phyloP scores from a whole-genome alignment of 2,113 vertebrate species.

The Gobiocypris rarus region DNA sequence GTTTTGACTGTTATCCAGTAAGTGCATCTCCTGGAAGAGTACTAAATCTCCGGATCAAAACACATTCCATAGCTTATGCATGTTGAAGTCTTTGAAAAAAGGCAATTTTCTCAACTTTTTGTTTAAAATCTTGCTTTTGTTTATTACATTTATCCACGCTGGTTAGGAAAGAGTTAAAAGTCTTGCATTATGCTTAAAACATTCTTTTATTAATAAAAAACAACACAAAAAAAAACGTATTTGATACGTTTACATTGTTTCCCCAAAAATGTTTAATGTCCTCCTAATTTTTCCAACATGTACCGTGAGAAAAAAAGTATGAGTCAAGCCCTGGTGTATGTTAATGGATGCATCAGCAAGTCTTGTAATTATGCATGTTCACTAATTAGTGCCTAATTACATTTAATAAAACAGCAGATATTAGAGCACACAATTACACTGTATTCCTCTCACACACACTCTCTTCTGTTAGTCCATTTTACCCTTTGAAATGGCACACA shows the following conservation, averaged over 20 bases:
- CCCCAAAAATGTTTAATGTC: too few species aligned
- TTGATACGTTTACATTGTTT: background rate
- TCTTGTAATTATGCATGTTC: conserved; percentile 69
- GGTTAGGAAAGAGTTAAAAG: too few species aligned
- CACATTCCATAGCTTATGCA: too few species aligned
- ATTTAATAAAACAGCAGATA: conserved; percentile 51
- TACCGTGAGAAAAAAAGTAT: background rate
- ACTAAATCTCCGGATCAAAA: too few species aligned
- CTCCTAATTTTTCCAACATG: background rate
- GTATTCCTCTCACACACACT: background rate
- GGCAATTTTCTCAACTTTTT: too few species aligned
- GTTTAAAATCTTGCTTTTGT: too few species aligned
- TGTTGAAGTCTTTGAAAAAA: too few species aligned
- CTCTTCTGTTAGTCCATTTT: background rate
- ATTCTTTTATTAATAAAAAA: background rate
- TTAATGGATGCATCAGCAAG: conserved; percentile 51
- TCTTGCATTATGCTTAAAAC: too few species aligned
- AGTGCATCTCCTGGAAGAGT: too few species aligned
- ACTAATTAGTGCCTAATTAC: conserved; percentile 70
- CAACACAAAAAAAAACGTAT: background rate
- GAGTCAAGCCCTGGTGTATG: background rate
- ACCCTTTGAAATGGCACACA: background rate
- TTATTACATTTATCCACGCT: too few species aligned
- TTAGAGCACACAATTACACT: background rate
- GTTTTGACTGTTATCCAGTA: too few species aligned